Conservation (phyloP, 2,797 vertebrate genomes). For the Alectoris magna region DNA sequence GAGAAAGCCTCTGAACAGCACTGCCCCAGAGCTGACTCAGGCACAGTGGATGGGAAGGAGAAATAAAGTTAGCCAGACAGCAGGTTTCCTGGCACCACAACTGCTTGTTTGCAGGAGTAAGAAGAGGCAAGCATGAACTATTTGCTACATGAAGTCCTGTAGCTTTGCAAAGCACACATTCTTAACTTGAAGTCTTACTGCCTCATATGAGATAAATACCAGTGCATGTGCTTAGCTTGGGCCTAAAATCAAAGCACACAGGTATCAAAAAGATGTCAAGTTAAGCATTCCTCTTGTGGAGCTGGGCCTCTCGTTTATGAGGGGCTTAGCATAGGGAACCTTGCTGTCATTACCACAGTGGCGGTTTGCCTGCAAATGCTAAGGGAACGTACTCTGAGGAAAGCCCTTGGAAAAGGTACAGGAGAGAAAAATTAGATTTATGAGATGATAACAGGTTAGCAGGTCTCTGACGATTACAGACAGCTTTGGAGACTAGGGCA, state of each 20-base stretch:
- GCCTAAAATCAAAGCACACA: not conserved
- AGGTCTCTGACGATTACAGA: not conserved
- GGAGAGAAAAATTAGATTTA: not conserved
- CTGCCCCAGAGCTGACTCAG: not conserved
- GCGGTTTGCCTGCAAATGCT: not conserved
- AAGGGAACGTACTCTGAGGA: not conserved
- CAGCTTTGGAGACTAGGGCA: not conserved
- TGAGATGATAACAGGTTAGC: not conserved
- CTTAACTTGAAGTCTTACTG: not conserved
- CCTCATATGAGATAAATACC: not conserved
- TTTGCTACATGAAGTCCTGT: not conserved
- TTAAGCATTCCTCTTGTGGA: not conserved
- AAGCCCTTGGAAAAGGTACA: not conserved
- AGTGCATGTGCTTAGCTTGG: not conserved
- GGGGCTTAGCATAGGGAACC: not conserved
- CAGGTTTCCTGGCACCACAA: rapidly evolving
- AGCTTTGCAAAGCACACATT: not conserved
- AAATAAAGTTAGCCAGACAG: not conserved
- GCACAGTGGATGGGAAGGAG: not conserved
- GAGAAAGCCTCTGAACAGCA: not conserved
- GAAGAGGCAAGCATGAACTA: rapidly evolving
- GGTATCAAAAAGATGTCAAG: not conserved
- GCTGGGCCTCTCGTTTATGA: not conserved
- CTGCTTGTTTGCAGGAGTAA: not conserved
- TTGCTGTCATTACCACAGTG: rapidly evolving